These are phyloP conservation scores for Chaetodon trifascialis DNA, from an alignment of 2,113 vertebrate genomes.

Conservation along the genomic window DNA sequence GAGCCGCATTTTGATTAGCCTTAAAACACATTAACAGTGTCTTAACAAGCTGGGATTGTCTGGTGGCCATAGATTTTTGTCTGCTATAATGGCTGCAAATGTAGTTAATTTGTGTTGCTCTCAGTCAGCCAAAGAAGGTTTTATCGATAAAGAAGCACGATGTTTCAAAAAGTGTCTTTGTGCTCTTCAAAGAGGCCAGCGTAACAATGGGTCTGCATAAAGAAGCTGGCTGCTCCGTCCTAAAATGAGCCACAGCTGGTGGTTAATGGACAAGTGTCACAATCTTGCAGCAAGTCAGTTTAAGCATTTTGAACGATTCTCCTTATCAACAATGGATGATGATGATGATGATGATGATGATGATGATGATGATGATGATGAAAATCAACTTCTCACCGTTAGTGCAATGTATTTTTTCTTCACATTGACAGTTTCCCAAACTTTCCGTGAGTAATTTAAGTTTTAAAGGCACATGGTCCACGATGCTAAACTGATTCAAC, in stretches of 20 bases:
- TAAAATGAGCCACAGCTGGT: constrained; percentile 8
- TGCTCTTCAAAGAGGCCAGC: background rate
- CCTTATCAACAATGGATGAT: background rate
- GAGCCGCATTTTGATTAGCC: background rate
- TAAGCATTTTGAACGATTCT: background rate
- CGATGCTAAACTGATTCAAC: background rate
- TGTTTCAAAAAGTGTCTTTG: background rate
- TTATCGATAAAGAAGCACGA: background rate
- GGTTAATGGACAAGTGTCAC: background rate
- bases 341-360: background rate
- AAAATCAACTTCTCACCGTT: background rate
- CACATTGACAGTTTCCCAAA: background rate
- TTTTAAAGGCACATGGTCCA: background rate
- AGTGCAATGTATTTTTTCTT: background rate
- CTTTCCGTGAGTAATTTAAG: background rate
- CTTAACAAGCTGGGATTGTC: no score
- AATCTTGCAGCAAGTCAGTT: background rate
- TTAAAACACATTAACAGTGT: background rate
- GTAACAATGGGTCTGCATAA: background rate
- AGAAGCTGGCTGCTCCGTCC: background rate
- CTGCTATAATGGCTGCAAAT: background rate
- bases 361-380: no score
- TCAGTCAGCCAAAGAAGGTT: background rate
- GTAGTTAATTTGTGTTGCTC: background rate
- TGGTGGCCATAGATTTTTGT: background rate